A percentile compares a stretch with the other conserved stretches of the same genome.
phyloP scores from a whole-genome alignment of 1,140 invertebrate species.

The Daktulosphaira vitifoliae region DNA sequence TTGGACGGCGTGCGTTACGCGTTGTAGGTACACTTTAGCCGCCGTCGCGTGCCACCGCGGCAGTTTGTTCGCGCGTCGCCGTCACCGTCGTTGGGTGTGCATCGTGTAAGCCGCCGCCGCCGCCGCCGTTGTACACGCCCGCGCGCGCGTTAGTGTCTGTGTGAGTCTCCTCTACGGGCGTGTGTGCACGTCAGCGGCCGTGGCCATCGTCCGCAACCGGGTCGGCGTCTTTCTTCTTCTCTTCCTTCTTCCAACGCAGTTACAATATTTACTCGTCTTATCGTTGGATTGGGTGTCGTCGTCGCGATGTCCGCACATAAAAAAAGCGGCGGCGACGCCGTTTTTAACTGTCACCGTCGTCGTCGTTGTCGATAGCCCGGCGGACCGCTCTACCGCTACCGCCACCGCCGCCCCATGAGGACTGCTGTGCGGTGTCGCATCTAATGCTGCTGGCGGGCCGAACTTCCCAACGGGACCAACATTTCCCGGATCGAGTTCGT shows the following conservation, averaged over 20 bases:
- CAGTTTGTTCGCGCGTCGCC: neutral
- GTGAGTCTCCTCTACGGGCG: neutral
- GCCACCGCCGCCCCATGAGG: conserved; percentile 23
- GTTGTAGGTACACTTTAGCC: no score
- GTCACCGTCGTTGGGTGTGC: neutral
- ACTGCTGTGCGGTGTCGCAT: conserved; percentile 25
- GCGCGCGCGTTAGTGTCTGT: neutral
- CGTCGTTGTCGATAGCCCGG: neutral
- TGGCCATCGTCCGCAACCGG: neutral
- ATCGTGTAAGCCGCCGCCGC: neutral
- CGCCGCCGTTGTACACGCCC: no score
- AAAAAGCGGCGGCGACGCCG: neutral
- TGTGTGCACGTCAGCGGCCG: conserved; percentile 1
- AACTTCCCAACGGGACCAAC: conserved; percentile 57
- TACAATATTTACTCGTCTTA: no score
- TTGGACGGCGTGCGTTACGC: no score
- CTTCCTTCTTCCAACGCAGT: no score
- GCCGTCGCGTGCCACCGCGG: neutral
- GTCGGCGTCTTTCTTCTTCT: no score
- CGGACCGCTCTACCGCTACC: neutral
- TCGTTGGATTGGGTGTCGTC: neutral
- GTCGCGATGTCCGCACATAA: neutral
- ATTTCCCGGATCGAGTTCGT: conserved; percentile 92
- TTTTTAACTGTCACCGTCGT: conserved; percentile 7
- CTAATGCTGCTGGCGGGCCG: conserved; percentile 41